Base-by-base conservation (phyloP, 2,797 vertebrate species). In the Sebastes hubbsi region DNA sequence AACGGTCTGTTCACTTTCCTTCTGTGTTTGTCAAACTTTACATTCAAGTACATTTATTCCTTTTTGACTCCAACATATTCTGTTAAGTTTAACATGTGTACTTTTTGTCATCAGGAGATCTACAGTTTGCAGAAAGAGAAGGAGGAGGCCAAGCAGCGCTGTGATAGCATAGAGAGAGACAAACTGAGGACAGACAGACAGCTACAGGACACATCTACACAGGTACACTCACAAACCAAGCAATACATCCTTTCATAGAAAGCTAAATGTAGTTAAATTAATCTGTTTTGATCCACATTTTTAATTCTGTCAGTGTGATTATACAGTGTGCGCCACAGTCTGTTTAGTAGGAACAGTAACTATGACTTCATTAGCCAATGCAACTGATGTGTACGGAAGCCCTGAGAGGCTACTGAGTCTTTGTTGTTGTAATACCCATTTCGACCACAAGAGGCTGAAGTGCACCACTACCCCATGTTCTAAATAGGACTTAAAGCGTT, bases 121-220 rank as follows among this genome's bases (percentile, higher is more conserved):
- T 97, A 97, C 34, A 95, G 95, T 72, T 91, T 99, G 61, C 97
- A 98, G 84, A 98, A 97, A 75, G 96, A 97, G 20, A 95, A 96
- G 0, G 97, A 99, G 73, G 97, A 97, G 77, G 95, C 95, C 65
- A 98, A 98, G 85, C 98, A 98, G 73, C 89, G 89, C 32, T 94
- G 95, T 30, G 96, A 97, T 20, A 59, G 93, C 12, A 88, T 98
- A 80, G 97, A 97, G 87, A 96, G 96, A 86, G 97, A 98, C 6
- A 98, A 97, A 81, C 94, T 96, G 88, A 97, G 95, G 76, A 91
- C 95, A 74, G 96, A 97, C 91, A 94, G 96, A 87, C 97, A 97
- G 93, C 94, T 98, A 14, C 96, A 97, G 85, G 97, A 99, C 78
- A 96, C 97, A 74, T 98, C 97, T 76, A 91, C 97, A 60, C 98